These are phyloP conservation scores for Choloepus hoffmanni DNA, from an alignment of 2,113 vertebrate genomes.

Conservation along the genomic window DNA sequence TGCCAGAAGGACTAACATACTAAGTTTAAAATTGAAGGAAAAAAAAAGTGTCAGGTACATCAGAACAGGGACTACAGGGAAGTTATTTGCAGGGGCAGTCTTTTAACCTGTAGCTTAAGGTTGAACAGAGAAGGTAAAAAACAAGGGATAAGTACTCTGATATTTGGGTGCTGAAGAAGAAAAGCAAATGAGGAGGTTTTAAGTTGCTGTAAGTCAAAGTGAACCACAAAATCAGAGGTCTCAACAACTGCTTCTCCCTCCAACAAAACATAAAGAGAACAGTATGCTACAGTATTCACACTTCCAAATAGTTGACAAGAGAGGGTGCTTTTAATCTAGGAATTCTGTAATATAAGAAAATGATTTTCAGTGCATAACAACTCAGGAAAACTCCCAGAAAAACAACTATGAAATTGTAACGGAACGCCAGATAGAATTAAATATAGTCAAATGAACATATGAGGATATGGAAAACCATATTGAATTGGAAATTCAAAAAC, in stretches of 20 bases:
- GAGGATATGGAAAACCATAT: background rate
- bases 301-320: background rate
- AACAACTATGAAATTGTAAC: background rate
- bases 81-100: background rate
- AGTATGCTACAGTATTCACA: background rate
- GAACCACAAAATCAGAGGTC: background rate
- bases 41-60: background rate
- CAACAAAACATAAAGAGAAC: background rate
- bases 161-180: background rate
- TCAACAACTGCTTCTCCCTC: background rate
- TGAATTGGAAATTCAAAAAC: background rate
- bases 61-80: background rate
- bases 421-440: background rate
- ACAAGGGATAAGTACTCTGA: background rate
- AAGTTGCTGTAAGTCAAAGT: background rate
- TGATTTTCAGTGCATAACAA: background rate
- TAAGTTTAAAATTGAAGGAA: background rate
- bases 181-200: background rate
- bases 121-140: background rate
- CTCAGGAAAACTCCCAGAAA: background rate
- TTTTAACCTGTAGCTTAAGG: background rate
- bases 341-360: background rate
- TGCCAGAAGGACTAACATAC: background rate
- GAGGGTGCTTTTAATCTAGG: background rate
- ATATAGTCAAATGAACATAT: background rate